These are phyloP conservation scores for Larimichthys polyactis DNA, from an alignment of 2,113 vertebrate genomes.

Conservation along the genomic window DNA sequence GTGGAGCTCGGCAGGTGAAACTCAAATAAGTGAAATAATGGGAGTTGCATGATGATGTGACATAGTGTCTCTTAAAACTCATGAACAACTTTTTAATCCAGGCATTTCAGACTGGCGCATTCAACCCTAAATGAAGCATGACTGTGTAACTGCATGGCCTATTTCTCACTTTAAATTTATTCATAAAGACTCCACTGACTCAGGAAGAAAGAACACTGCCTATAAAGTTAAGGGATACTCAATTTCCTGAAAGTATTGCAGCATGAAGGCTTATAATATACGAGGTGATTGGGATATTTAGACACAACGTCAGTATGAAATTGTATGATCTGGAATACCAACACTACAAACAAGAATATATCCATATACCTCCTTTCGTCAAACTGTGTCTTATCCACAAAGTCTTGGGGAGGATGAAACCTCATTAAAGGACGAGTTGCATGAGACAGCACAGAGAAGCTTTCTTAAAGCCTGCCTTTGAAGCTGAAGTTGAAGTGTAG, in stretches of 20 bases:
- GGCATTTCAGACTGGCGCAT: constrained; percentile 12
- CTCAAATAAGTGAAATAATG: not conserved
- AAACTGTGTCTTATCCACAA: constrained; percentile 64
- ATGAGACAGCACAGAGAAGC: constrained; percentile 61
- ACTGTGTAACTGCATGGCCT: constrained; percentile 15
- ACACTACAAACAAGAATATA: constrained; percentile 41
- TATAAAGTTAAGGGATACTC: constrained; percentile 30
- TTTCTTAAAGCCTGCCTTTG: constrained; percentile 73
- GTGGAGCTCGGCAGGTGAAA: not conserved
- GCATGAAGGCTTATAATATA: not conserved
- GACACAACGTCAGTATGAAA: constrained; percentile 17
- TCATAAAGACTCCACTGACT: constrained; percentile 21
- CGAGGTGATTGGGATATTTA: constrained; percentile 25
- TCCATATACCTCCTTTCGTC: constrained; percentile 36
- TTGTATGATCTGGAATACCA: constrained; percentile 34
- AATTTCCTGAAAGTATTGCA: constrained; percentile 34
- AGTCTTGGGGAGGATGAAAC: constrained; percentile 66
- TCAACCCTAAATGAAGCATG: constrained; percentile 37
- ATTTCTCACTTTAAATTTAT: constrained; percentile 32
- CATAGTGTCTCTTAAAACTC: constrained; percentile 9
- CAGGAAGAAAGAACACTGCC: constrained; percentile 18
- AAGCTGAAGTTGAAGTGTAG: constrained; percentile 61
- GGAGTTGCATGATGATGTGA: not conserved
- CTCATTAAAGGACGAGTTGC: constrained; percentile 69
- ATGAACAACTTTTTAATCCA: constrained; percentile 24